These are phyloP conservation scores for Ellobius talpinus DNA, from an alignment of 2,113 vertebrate species.

Conservation along the genomic window DNA sequence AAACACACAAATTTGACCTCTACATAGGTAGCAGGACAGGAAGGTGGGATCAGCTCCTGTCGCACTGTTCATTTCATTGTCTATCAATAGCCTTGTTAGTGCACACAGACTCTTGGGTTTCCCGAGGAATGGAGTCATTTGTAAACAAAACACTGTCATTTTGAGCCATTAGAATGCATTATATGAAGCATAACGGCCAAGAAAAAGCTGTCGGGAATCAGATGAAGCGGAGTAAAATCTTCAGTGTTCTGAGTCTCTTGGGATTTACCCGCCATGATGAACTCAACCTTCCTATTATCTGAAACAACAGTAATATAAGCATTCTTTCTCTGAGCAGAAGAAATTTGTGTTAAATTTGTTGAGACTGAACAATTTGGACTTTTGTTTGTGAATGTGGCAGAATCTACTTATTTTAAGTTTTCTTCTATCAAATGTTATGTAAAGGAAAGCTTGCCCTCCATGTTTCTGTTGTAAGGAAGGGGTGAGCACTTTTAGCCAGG, in stretches of 20 bases:
- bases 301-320: constrained; percentile 69
- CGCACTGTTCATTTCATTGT: constrained; percentile 27
- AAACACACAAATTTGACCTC: constrained; percentile 39
- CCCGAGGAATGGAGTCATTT: constrained; percentile 56
- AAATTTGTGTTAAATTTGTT: neutral
- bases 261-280: constrained; percentile 58
- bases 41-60: neutral
- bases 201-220: neutral
- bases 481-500: constrained; percentile 49
- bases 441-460: neutral
- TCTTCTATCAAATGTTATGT: constrained; percentile 69
- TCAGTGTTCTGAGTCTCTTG: constrained; percentile 64
- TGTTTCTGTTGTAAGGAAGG: neutral
- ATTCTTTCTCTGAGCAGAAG: constrained; percentile 73
- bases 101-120: neutral
- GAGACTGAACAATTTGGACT: constrained; percentile 68
- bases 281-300: constrained; percentile 66
- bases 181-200: constrained; percentile 57
- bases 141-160: constrained; percentile 73
- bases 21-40: neutral
- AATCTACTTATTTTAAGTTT: constrained; percentile 71
- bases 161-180: constrained; percentile 75
- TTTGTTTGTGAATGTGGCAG: constrained; percentile 61
- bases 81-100: constrained; percentile 44
- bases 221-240: constrained; percentile 29